Conservation (phyloP, 2,797 vertebrate genomes). For the Podarcis lilfordi region DNA sequence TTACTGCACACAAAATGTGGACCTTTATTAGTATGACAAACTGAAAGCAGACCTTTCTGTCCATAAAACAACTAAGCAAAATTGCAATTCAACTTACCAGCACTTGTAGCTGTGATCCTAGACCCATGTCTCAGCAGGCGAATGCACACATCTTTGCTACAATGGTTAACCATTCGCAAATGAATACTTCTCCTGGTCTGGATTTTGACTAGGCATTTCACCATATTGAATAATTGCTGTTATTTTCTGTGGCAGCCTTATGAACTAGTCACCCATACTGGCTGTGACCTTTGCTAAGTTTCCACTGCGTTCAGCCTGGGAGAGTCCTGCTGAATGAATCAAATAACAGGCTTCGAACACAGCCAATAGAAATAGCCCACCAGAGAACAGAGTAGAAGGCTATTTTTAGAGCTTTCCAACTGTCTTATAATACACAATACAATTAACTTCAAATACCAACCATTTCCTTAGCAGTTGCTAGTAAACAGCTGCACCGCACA, state of each 20-base stretch:
- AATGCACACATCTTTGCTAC: constrained; percentile 88
- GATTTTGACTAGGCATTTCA: constrained; percentile 96
- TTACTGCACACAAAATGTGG: not conserved
- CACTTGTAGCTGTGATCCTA: constrained; percentile 82
- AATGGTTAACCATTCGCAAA: constrained; percentile 93
- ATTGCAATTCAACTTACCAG: constrained; percentile 74
- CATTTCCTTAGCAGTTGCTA: constrained; percentile 66
- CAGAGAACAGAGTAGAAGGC: constrained; percentile 62
- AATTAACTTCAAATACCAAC: constrained; percentile 56
- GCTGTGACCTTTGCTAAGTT: constrained; percentile 69
- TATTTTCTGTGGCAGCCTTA: constrained; percentile 46
- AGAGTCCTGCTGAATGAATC: constrained; percentile 76
- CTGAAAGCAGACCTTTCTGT: not conserved
- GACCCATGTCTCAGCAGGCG: constrained; percentile 88
- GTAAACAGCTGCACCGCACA: constrained; percentile 68
- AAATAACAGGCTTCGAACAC: constrained; percentile 79
- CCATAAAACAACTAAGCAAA: constrained; percentile 30
- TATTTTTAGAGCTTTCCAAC: constrained; percentile 80
- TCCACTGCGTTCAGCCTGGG: constrained; percentile 68
- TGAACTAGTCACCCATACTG: constrained; percentile 55
- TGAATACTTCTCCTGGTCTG: constrained; percentile 89
- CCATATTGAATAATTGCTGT: constrained; percentile 72
- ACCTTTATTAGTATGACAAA: constrained; percentile 4
- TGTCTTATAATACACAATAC: constrained; percentile 68
- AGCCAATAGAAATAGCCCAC: constrained; percentile 80